phyloP scores from a whole-genome alignment of 2,888 invertebrate genomes.

The Acleris sparsana region DNA sequence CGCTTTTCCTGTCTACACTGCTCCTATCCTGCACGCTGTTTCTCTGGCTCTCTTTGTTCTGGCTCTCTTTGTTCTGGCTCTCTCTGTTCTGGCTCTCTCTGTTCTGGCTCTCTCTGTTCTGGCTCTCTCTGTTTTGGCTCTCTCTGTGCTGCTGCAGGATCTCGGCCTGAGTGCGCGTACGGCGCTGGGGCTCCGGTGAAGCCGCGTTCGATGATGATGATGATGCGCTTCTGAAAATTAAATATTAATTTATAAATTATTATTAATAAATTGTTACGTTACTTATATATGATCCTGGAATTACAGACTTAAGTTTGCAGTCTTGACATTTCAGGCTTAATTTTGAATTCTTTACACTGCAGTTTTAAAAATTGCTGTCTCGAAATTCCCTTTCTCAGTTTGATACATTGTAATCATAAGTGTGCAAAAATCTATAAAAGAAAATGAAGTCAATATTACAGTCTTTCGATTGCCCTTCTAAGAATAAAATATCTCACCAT shows the following conservation, averaged over 20 bases:
- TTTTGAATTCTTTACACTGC: too few species aligned
- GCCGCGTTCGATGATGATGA: conserved; percentile 71
- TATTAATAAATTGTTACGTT: too few species aligned
- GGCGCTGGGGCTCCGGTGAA: conserved; percentile 64
- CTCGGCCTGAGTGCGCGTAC: conserved; percentile 71
- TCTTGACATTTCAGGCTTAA: too few species aligned
- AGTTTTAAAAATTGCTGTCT: too few species aligned
- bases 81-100: conserved; percentile 40
- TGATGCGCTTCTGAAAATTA: conserved; percentile 68
- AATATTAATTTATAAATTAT: too few species aligned
- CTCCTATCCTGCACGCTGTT: not conserved
- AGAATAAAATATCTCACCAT: too few species aligned
- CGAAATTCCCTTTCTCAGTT: too few species aligned
- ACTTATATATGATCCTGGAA: not conserved
- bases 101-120: not conserved
- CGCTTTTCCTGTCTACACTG: conserved; percentile 1
- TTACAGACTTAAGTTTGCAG: too few species aligned
- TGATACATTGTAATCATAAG: too few species aligned
- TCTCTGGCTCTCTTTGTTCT: not conserved
- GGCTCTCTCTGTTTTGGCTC: not conserved
- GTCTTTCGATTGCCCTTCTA: too few species aligned
- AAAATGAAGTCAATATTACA: too few species aligned
- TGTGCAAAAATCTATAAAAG: too few species aligned
- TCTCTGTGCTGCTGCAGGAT: conserved; percentile 68
- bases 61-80: conserved; percentile 24